These are phyloP conservation scores for Volucella inanis DNA, from an alignment of 2,888 invertebrate genomes.

Conservation along the genomic window DNA sequence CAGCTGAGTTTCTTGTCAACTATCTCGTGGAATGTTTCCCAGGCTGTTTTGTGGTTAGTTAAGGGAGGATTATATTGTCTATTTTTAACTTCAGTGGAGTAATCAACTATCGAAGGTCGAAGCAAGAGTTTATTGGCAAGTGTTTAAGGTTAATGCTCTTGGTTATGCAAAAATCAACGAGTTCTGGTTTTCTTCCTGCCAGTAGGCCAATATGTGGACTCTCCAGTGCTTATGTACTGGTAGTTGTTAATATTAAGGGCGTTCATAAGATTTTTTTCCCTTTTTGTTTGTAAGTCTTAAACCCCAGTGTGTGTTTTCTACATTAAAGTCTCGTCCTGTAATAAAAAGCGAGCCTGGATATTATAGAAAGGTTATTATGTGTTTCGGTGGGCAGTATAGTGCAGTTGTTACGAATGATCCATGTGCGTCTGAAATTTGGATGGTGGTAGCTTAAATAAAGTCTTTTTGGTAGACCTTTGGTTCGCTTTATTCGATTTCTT, in stretches of 20 bases:
- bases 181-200: neutral
- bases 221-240: neutral
- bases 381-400: constrained; percentile 35
- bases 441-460: constrained; percentile 26
- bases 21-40: neutral
- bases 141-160: neutral
- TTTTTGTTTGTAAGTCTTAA: no score
- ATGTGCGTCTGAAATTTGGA: constrained; percentile 15
- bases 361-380: neutral
- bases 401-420: neutral
- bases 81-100: neutral
- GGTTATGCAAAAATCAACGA: neutral
- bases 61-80: neutral
- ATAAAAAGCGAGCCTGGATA: neutral
- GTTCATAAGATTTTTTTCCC: neutral
- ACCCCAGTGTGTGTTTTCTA: no score
- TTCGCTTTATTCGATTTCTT: constrained; percentile 18
- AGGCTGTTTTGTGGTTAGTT: neutral
- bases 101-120: neutral
- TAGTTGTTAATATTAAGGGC: neutral
- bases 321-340: neutral
- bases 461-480: constrained; percentile 3
- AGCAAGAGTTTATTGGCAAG: neutral
- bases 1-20: neutral
- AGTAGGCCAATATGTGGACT: neutral